These are phyloP conservation scores for Plectrocnemia conspersa DNA, from an alignment of 1,140 invertebrate species.

Conservation along the genomic window DNA sequence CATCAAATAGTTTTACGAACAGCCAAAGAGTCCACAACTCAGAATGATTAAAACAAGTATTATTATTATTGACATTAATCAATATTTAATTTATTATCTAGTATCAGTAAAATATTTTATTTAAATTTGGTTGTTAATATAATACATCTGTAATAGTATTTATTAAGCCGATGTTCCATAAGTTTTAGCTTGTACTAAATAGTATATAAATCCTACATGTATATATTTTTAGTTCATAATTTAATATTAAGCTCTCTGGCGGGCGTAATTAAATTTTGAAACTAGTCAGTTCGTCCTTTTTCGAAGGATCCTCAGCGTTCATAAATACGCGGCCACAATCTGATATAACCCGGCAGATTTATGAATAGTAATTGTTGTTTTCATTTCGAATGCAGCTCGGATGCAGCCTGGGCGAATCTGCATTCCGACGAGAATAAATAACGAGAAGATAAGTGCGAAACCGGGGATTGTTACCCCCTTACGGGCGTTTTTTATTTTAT, in stretches of 20 bases:
- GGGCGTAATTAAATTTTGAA: background rate
- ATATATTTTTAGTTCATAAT: background rate
- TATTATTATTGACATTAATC: too few species aligned
- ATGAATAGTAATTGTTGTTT: background rate
- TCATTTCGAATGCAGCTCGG: conserved; percentile 3
- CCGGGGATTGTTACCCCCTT: background rate
- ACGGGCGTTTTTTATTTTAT: background rate
- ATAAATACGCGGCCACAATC: background rate
- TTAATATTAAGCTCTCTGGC: background rate
- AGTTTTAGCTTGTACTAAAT: background rate
- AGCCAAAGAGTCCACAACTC: too few species aligned
- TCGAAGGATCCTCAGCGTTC: background rate
- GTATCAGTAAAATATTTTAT: too few species aligned
- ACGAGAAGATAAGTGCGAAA: conserved; percentile 12
- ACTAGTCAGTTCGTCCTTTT: too few species aligned
- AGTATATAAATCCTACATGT: background rate
- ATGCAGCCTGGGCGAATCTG: conserved; percentile 5
- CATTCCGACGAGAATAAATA: conserved; percentile 8
- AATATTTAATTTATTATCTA: too few species aligned
- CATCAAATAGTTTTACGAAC: too few species aligned
- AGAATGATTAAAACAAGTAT: too few species aligned
- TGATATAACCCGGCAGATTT: background rate
- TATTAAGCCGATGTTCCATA: too few species aligned
- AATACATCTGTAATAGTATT: too few species aligned
- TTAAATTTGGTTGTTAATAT: too few species aligned